A percentile compares a stretch with the other conserved stretches of the same genome.
Conservation (phyloP, 1,140 invertebrate genomes). For the Drosophila fuyamai region DNA sequence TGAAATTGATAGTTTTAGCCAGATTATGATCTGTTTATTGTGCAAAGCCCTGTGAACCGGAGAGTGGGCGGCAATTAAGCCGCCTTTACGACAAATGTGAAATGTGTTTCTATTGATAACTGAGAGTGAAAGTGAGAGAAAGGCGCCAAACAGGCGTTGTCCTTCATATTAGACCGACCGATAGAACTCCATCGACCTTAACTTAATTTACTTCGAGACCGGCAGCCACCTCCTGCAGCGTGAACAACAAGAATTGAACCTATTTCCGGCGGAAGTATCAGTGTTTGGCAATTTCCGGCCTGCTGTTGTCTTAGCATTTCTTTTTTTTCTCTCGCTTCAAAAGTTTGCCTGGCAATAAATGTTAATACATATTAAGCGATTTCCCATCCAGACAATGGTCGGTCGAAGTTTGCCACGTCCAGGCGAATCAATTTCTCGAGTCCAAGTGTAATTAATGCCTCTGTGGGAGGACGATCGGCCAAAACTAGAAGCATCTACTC, state of each 20-base stretch:
- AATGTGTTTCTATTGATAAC: slow-evolving; percentile 56
- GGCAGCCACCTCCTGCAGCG: not conserved
- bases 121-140: not conserved
- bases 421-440: slow-evolving; percentile 49
- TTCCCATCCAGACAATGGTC: slow-evolving; percentile 38
- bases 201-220: slow-evolving; percentile 50
- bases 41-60: slow-evolving; percentile 54
- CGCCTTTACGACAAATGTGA: slow-evolving; percentile 51
- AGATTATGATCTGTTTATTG: slow-evolving; percentile 78
- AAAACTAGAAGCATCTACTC: slow-evolving; percentile 35
- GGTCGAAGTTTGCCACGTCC: slow-evolving; percentile 9
- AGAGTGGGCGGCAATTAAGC: slow-evolving; percentile 61
- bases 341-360: slow-evolving; percentile 64
- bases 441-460: slow-evolving; percentile 53
- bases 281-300: slow-evolving; percentile 76
- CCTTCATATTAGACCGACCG: slow-evolving; percentile 38
- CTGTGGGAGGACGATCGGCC: slow-evolving; percentile 1
- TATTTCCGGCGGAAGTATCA: slow-evolving; percentile 81
- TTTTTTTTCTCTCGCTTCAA: slow-evolving; percentile 14
- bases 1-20: slow-evolving; percentile 73
- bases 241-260: slow-evolving; percentile 71
- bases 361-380: slow-evolving; percentile 74
- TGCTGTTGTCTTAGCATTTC: slow-evolving; percentile 42
- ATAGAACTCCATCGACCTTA: slow-evolving; percentile 23
- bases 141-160: slow-evolving; percentile 43